phyloP scores from a whole-genome alignment of 2,888 invertebrate species.

The Scaeva pyrastri region DNA sequence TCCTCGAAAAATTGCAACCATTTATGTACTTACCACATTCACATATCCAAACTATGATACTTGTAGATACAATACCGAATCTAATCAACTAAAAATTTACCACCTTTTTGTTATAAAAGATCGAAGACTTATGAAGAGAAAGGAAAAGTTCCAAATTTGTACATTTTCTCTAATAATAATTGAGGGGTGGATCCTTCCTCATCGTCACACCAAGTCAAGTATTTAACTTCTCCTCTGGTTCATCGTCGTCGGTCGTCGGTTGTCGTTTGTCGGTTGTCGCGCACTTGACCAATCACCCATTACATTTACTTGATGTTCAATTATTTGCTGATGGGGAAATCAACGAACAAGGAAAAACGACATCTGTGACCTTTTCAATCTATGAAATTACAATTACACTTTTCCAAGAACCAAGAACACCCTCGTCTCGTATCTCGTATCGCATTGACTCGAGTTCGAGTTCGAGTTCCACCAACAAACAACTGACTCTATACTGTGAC shows the following conservation, averaged over 20 bases:
- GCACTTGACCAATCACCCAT: conserved; percentile 75
- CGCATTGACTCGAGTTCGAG: neutral
- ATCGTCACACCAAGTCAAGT: conserved; percentile 49
- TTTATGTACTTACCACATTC: neutral
- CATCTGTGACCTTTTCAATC: conserved; percentile 76
- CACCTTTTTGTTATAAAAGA: conserved; percentile 17
- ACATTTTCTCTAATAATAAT: conserved; percentile 57
- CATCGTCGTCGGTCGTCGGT: no score
- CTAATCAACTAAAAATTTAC: conserved; percentile 47
- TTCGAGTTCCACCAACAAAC: neutral
- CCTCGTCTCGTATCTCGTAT: conserved; percentile 24
- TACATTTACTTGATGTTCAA: conserved; percentile 73
- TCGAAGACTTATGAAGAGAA: conserved; percentile 2
- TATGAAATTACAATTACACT: conserved; percentile 76
- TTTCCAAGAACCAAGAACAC: conserved; percentile 47
- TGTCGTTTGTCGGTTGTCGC: no score
- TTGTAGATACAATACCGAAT: neutral
- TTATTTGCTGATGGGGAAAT: conserved; percentile 66
- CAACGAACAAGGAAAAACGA: conserved; percentile 64
- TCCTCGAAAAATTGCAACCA: neutral
- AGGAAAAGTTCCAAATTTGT: conserved; percentile 53
- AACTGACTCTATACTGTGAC: no score
- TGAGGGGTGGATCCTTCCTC: conserved; percentile 45
- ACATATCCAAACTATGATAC: conserved; percentile 2
- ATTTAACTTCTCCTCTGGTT: conserved; percentile 64